Conservation (phyloP, 2,888 invertebrate genomes). For the Cheilosia grossa region DNA sequence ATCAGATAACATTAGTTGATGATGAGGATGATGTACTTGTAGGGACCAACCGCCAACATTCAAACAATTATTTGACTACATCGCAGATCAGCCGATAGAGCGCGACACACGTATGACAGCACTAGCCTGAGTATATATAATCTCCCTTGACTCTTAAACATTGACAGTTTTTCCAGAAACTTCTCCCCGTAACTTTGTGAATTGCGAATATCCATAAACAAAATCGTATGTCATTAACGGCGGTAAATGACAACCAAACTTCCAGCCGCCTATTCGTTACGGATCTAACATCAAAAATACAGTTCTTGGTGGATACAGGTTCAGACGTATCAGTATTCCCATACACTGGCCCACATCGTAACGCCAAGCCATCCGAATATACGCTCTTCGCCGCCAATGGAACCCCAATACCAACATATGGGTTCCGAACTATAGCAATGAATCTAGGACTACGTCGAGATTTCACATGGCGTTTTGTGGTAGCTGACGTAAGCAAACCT, state of each 20-base stretch:
- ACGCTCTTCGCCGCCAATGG: constrained; percentile 22
- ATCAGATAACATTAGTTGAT: no score
- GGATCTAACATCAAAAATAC: background rate
- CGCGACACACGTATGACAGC: no score
- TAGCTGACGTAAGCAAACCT: no score
- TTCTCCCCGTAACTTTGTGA: no score
- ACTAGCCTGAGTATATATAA: no score
- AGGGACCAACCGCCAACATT: no score
- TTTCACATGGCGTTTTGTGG: background rate
- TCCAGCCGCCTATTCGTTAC: constrained; percentile 17
- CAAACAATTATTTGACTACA: no score
- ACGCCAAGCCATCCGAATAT: constrained; percentile 10
- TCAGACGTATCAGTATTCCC: constrained; percentile 25
- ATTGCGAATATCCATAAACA: no score
- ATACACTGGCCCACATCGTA: background rate
- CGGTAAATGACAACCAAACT: constrained; percentile 27
- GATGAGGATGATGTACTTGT: no score
- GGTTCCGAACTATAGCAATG: constrained; percentile 2
- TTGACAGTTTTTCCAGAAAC: no score
- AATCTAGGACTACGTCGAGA: constrained; percentile 25
- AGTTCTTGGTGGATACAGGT: constrained; percentile 11
- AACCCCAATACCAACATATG: constrained; percentile 16
- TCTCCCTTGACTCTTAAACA: no score
- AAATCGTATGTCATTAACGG: constrained; percentile 22
- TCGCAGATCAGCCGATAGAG: no score